Conservation (phyloP, 2,888 invertebrate species). For the Thecocarcelia acutangulata region DNA sequence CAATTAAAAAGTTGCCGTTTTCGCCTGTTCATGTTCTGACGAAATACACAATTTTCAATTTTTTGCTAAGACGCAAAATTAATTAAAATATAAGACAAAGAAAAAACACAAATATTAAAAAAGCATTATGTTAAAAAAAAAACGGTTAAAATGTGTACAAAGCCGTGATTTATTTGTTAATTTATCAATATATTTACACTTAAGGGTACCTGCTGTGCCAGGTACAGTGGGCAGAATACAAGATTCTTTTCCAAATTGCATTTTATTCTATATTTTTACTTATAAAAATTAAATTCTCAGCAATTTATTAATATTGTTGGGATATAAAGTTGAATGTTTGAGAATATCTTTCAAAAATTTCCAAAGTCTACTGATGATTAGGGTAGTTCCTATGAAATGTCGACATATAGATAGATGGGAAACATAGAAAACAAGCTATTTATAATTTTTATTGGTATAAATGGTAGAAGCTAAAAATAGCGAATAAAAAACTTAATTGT, state of each 20-base stretch:
- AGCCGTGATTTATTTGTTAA: conserved; percentile 42
- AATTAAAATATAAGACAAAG: conserved; percentile 52
- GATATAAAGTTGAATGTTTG: too few relatives aligned
- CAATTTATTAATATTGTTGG: too few relatives aligned
- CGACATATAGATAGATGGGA: too few relatives aligned
- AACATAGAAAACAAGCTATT: too few relatives aligned
- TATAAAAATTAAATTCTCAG: too few relatives aligned
- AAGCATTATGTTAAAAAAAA: not conserved
- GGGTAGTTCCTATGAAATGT: too few relatives aligned
- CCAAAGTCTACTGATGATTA: too few relatives aligned
- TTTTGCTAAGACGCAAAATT: conserved; percentile 38
- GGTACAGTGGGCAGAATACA: conserved; percentile 2
- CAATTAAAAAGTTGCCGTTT: conserved; percentile 18
- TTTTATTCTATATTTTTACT: too few relatives aligned
- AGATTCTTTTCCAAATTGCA: not conserved
- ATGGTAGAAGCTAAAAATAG: too few relatives aligned
- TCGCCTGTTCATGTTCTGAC: conserved; percentile 7
- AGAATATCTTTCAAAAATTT: too few relatives aligned
- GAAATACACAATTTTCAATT: conserved; percentile 35
- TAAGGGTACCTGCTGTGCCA: not conserved
- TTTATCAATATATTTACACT: conserved; percentile 41
- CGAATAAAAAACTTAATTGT: too few relatives aligned
- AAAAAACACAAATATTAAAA: not conserved
- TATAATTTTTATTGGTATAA: too few relatives aligned
- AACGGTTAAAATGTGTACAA: conserved; percentile 17